Evolutionary conservation across 2,797 vertebrate species (phyloP).

Genomic region (Sphenopsis melanotis): DNA sequence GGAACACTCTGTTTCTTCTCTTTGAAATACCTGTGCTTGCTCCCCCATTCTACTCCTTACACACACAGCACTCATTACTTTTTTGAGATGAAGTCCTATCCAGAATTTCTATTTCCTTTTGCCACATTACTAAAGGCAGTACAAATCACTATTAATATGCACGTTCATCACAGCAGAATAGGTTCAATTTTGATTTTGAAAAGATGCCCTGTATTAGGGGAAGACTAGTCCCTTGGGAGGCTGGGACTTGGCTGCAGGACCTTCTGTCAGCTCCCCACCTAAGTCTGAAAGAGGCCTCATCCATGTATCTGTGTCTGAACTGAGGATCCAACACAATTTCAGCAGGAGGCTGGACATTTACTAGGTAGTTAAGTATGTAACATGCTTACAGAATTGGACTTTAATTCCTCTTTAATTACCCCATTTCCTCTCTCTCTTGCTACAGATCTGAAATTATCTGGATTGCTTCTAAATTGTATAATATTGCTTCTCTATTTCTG

Average conservation of each 20-base stretch:
- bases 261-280: not conserved
- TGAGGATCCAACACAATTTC: not conserved
- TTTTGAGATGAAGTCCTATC: not conserved
- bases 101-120: not conserved
- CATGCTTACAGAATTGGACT: not conserved
- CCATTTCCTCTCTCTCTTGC: not conserved
- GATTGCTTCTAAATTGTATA: not conserved
- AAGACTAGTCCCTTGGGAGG: not conserved
- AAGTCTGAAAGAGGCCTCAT: not conserved
- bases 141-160: not conserved
- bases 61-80: not conserved
- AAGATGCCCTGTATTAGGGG: not conserved
- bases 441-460: not conserved
- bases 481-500: not conserved
- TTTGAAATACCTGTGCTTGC: not conserved
- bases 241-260: not conserved
- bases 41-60: not conserved
- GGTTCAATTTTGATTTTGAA: not conserved
- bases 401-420: not conserved
- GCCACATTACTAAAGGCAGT: not conserved
- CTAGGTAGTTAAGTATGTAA: not conserved
- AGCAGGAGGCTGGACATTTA: not conserved
- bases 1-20: not conserved
- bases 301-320: rapidly evolving
- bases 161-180: not conserved